phyloP scores from a whole-genome alignment of 2,113 vertebrate genomes.

The Oplegnathus fasciatus region DNA sequence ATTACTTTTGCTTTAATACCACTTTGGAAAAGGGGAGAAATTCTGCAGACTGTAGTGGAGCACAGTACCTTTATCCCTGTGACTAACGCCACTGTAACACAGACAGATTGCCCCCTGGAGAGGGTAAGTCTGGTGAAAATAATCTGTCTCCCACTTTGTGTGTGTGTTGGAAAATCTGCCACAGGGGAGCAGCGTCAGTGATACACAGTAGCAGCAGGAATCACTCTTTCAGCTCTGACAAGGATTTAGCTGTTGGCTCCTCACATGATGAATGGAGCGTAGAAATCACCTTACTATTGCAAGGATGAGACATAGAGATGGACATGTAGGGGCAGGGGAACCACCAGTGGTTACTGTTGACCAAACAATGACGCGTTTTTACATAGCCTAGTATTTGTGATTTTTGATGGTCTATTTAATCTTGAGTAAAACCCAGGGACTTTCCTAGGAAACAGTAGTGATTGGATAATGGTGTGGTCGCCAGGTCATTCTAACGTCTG shows the following conservation, averaged over 20 bases:
- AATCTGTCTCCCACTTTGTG: slow-evolving; percentile 68
- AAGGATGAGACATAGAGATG: slow-evolving; percentile 6
- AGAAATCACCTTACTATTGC: slow-evolving; percentile 30
- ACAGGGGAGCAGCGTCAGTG: slow-evolving; percentile 57
- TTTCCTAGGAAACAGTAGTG: slow-evolving; percentile 27
- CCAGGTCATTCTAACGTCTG: slow-evolving; percentile 22
- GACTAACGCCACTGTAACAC: slow-evolving; percentile 69
- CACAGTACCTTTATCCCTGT: slow-evolving; percentile 54
- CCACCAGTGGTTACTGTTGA: slow-evolving; percentile 41
- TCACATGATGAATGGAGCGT: slow-evolving; percentile 53
- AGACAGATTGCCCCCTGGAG: slow-evolving; percentile 71
- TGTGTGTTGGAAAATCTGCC: slow-evolving; percentile 59
- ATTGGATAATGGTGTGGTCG: slow-evolving; percentile 37
- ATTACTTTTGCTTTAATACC: slow-evolving; percentile 65
- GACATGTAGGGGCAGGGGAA: slow-evolving; percentile 30
- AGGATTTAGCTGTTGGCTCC: slow-evolving; percentile 56
- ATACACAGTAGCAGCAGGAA: slow-evolving; percentile 66
- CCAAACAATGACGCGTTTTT: slow-evolving; percentile 20
- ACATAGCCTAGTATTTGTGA: neutral
- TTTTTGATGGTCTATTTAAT: slow-evolving; percentile 34
- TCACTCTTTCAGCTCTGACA: slow-evolving; percentile 66
- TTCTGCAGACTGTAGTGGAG: slow-evolving; percentile 37
- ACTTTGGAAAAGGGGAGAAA: slow-evolving; percentile 41
- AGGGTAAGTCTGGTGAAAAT: slow-evolving; percentile 71
- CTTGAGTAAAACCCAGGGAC: slow-evolving; percentile 41